These are phyloP conservation scores for Himantopus leucocephalus DNA, from an alignment of 2,113 vertebrate species.

Conservation along the genomic window DNA sequence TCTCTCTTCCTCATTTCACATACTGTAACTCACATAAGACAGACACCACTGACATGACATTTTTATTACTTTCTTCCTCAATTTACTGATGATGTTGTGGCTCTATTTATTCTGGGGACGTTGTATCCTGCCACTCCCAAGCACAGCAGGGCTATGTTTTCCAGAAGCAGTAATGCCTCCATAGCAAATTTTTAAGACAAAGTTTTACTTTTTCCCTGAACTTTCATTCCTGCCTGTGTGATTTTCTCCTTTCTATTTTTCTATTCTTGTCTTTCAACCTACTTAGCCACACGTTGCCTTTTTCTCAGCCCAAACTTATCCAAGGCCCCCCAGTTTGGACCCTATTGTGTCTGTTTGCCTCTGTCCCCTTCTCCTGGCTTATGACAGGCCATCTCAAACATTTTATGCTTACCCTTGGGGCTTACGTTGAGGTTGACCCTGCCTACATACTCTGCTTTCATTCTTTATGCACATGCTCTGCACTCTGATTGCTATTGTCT, in stretches of 20 bases:
- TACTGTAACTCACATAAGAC: background rate
- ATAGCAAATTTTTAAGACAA: background rate
- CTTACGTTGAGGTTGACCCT: background rate
- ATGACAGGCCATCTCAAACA: background rate
- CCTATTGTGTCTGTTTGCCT: background rate
- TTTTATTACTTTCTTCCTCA: background rate
- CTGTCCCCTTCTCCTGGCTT: background rate
- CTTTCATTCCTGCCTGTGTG: background rate
- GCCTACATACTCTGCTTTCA: background rate
- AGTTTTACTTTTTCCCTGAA: background rate
- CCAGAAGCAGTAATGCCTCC: background rate
- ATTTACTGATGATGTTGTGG: background rate
- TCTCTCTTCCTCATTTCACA: background rate
- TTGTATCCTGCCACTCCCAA: background rate
- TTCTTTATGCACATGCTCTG: background rate
- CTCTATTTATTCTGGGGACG: background rate
- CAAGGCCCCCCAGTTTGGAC: background rate
- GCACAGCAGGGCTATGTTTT: background rate
- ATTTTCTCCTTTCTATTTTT: background rate
- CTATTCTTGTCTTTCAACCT: background rate
- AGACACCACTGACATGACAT: background rate
- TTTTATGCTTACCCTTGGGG: background rate
- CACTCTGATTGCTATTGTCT: background rate
- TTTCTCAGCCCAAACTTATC: background rate
- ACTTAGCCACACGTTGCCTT: background rate